A percentile compares a stretch with the other conserved stretches of the same genome.
Conservation (phyloP, 2,797 vertebrate species). For the Cyprinodon diabolis region DNA sequence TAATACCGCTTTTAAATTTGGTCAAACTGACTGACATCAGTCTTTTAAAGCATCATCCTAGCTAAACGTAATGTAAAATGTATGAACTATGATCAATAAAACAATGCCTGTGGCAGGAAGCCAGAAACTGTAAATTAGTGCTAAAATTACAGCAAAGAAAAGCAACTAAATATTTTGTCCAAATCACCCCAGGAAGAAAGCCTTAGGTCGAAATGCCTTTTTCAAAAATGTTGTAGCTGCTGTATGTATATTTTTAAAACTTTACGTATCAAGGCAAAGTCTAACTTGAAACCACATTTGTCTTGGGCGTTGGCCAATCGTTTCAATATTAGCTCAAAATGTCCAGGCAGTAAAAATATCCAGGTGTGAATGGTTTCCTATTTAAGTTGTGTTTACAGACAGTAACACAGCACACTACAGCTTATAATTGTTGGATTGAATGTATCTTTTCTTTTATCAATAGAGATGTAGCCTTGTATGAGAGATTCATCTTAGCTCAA, state of each 20-base stretch:
- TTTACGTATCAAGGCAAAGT: background rate
- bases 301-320: no score
- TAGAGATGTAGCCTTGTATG: background rate
- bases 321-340: background rate
- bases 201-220: background rate
- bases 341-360: background rate
- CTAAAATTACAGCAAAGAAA: background rate
- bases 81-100: background rate
- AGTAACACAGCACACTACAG: constrained; percentile 18
- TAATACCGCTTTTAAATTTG: background rate
- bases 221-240: background rate
- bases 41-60: no score
- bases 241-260: background rate
- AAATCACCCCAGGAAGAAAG: background rate
- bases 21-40: background rate
- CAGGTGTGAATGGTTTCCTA: constrained; percentile 7
- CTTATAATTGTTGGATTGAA: constrained; percentile 8
- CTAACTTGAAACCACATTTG: background rate
- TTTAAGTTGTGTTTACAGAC: constrained; percentile 6
- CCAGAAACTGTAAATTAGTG: background rate
- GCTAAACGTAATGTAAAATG: background rate
- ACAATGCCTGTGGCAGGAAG: background rate
- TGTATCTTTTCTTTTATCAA: background rate
- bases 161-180: background rate
- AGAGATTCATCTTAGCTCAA: background rate